Evolutionary conservation across 2,888 invertebrate species (phyloP).

Genomic region (Scaeva pyrastri): DNA sequence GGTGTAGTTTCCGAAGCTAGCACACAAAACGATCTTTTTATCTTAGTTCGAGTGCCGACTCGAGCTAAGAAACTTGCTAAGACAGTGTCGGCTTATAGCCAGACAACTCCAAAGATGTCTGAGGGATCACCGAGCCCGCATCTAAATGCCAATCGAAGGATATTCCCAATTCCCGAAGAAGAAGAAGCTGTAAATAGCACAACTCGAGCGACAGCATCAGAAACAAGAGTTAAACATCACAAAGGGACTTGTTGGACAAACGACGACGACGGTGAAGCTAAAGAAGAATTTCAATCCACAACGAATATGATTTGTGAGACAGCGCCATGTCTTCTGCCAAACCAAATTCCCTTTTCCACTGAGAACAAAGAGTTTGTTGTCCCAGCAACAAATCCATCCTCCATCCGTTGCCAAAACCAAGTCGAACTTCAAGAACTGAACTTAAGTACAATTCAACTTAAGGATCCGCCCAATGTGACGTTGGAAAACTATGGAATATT

Average conservation of each 20-base stretch:
- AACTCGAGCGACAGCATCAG: neutral
- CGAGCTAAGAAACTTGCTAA: neutral
- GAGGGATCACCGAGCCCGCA: slow-evolving; percentile 14
- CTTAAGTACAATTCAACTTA: slow-evolving; percentile 7
- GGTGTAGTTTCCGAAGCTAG: slow-evolving; percentile 80
- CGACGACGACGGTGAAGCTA: slow-evolving; percentile 1
- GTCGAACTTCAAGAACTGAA: slow-evolving; percentile 59
- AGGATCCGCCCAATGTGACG: slow-evolving; percentile 45
- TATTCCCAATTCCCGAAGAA: slow-evolving; percentile 74
- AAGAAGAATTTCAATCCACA: slow-evolving; percentile 65
- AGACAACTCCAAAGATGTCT: slow-evolving; percentile 19
- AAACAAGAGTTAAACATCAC: neutral
- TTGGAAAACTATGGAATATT: slow-evolving; percentile 74
- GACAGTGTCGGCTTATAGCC: neutral
- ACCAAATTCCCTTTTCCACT: slow-evolving; percentile 36
- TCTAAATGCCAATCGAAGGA: slow-evolving; percentile 37
- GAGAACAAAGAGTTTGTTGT: neutral
- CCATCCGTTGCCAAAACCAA: slow-evolving; percentile 43
- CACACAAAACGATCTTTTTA: slow-evolving; percentile 81
- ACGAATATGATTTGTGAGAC: slow-evolving; percentile 35
- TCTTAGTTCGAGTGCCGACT: slow-evolving; percentile 81
- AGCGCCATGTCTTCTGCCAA: slow-evolving; percentile 31
- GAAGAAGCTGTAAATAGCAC: slow-evolving; percentile 53
- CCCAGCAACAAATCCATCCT: too few relatives aligned
- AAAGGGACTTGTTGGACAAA: slow-evolving; percentile 34